Evolutionary conservation across 2,113 vertebrate genomes (phyloP).

Genomic region (Clarias batrachus): DNA sequence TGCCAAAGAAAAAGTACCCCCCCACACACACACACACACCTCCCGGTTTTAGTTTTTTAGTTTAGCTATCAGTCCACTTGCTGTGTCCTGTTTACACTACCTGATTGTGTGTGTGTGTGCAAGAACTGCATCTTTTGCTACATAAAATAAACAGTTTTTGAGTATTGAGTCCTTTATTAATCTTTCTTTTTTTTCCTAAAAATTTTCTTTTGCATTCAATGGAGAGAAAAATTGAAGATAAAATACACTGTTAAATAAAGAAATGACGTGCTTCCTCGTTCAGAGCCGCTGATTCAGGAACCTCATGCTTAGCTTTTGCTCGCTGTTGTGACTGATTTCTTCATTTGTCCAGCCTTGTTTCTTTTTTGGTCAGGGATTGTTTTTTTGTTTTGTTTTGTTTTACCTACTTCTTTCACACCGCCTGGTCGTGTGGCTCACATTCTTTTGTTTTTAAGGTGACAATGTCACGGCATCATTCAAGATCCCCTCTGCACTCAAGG

Average conservation of each 20-base stretch:
- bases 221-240: not conserved
- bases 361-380: not conserved
- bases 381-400: not conserved
- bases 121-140: not conserved
- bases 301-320: not conserved
- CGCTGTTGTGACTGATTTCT: not conserved
- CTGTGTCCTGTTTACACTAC: not conserved
- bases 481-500: slow-evolving; percentile 65
- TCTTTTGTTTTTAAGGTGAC: slow-evolving; percentile 55
- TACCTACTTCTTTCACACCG: not conserved
- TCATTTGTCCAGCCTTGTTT: not conserved
- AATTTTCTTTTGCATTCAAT: not conserved
- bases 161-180: not conserved
- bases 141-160: not conserved
- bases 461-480: slow-evolving; percentile 69
- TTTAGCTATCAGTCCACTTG: not conserved
- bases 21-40: too few relatives aligned
- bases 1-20: not conserved
- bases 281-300: not conserved
- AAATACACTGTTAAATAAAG: not conserved
- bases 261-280: not conserved
- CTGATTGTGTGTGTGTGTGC: too few relatives aligned
- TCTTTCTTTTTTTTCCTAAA: not conserved
- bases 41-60: too few relatives aligned
- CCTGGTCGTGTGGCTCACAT: slow-evolving; percentile 15